A percentile compares a stretch with the other conserved stretches of the same genome.
These are phyloP conservation scores for Tamias sibiricus DNA, from an alignment of 2,113 vertebrate genomes.

Conservation along the genomic window DNA sequence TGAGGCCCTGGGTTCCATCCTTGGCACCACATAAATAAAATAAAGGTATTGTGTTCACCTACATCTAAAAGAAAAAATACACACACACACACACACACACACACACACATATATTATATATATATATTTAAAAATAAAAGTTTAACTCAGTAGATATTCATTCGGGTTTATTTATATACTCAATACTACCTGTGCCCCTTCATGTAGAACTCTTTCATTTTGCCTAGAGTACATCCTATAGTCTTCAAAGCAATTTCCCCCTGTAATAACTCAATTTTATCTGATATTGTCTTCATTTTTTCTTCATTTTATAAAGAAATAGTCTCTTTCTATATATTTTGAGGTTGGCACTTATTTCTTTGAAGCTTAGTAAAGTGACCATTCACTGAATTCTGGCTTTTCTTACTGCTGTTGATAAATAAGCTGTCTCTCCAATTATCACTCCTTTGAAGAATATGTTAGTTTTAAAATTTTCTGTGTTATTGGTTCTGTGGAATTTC, in stretches of 20 bases:
- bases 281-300: not conserved
- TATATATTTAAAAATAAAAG: no score
- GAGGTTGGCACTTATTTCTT: not conserved
- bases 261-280: not conserved
- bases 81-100: no score
- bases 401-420: not conserved
- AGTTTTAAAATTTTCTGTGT: not conserved
- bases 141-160: not conserved
- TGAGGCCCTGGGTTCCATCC: no score
- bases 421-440: not conserved
- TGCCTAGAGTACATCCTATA: not conserved
- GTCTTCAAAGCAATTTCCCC: not conserved
- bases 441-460: not conserved
- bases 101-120: no score
- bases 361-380: not conserved
- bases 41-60: no score
- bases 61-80: no score
- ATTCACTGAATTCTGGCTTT: not conserved
- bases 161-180: not conserved
- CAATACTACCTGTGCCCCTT: not conserved
- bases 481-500: not conserved
- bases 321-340: not conserved
- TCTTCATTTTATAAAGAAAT: not conserved
- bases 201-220: not conserved
- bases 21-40: no score